phyloP scores from a whole-genome alignment of 92 coral and sea anemone genomes.

The Metridium senile region DNA sequence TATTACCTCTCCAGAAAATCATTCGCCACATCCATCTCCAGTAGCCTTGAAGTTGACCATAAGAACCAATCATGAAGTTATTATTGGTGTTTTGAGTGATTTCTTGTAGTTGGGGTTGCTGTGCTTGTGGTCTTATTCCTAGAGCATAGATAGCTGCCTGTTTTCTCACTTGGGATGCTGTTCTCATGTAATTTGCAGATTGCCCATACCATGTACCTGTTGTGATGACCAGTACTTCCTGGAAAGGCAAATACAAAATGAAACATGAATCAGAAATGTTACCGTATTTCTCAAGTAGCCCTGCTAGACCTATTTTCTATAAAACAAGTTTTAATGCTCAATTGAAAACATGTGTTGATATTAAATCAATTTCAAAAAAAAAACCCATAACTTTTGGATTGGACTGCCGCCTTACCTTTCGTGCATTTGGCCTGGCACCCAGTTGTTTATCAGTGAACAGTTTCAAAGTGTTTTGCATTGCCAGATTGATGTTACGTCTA shows the following conservation, averaged over 20 bases:
- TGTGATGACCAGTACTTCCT: conserved; percentile 71
- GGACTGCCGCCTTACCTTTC: conserved; percentile 29
- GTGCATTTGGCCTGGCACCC: conserved; percentile 15
- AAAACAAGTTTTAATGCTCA: too few relatives aligned
- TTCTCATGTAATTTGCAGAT: conserved; percentile 40
- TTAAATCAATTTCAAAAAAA: too few relatives aligned
- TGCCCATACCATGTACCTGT: conserved; percentile 66
- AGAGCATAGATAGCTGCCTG: conserved; percentile 3
- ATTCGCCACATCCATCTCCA: not conserved
- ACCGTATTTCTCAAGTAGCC: too few relatives aligned
- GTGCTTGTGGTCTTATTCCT: conserved; percentile 15
- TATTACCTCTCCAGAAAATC: not conserved
- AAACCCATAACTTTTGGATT: too few relatives aligned
- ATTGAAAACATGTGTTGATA: too few relatives aligned
- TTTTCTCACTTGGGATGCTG: conserved; percentile 3
- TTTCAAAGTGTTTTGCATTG: not conserved
- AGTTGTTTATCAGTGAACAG: not conserved
- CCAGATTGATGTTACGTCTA: conserved; percentile 8
- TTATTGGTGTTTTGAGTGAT: not conserved
- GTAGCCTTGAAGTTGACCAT: not conserved
- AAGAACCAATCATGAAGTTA: not conserved
- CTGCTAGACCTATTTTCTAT: too few relatives aligned
- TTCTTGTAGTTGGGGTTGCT: conserved; percentile 4
- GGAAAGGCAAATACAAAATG: not conserved
- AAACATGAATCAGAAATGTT: too few relatives aligned